phyloP scores from a whole-genome alignment of 2,797 vertebrate species.

The Calcarius lapponicus region DNA sequence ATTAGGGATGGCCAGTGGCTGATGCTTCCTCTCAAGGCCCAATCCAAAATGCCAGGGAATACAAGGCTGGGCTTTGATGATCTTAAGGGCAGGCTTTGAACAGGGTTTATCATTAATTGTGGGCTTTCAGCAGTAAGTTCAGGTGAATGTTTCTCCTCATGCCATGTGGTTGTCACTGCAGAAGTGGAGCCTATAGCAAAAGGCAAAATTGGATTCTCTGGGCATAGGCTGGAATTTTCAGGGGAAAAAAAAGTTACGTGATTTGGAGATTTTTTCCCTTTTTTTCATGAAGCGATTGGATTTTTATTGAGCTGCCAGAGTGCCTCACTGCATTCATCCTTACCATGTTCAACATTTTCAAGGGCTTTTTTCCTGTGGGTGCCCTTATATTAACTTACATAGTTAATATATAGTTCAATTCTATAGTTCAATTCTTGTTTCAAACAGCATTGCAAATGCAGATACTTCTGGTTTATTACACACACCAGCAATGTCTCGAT shows the following conservation, averaged over 20 bases:
- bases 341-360: not conserved
- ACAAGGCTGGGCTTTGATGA: not conserved
- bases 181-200: not conserved
- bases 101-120: not conserved
- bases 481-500: not conserved
- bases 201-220: not conserved
- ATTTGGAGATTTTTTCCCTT: not conserved
- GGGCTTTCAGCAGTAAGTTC: not conserved
- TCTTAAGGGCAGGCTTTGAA: not conserved
- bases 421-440: not conserved
- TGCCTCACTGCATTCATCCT: not conserved
- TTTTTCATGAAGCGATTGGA: not conserved
- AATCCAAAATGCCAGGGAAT: not conserved
- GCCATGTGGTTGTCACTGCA: not conserved
- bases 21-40: not conserved
- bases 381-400: not conserved
- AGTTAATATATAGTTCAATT: too few species aligned
- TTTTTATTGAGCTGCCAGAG: not conserved
- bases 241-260: fast-evolving
- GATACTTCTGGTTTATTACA: not conserved
- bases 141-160: not conserved
- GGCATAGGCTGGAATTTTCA: not conserved
- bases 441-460: not conserved
- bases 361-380: not conserved
- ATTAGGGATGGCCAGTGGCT: not conserved